A percentile compares a stretch with the other conserved stretches of the same genome.
Conservation (phyloP, 1,140 invertebrate genomes). For the Meloidogyne hapla region DNA sequence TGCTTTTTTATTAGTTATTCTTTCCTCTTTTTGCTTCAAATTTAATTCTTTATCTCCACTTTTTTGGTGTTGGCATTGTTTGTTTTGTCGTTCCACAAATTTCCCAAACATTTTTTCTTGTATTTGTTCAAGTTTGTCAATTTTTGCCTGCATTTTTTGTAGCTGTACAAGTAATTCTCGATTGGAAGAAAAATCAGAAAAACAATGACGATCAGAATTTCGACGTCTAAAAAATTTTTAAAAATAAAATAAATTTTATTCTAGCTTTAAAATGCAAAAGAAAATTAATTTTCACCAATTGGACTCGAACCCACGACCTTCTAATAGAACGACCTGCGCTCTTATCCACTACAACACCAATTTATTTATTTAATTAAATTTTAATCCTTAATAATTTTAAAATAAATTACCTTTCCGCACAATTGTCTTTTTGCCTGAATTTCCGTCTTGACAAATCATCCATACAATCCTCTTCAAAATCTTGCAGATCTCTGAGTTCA, state of each 20-base stretch:
- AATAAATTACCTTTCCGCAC: slow-evolving; percentile 8
- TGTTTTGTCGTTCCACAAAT: neutral
- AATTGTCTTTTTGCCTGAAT: slow-evolving; percentile 31
- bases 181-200: neutral
- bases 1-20: neutral
- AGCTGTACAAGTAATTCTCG: neutral
- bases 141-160: neutral
- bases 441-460: slow-evolving; percentile 81
- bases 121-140: neutral
- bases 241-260: neutral
- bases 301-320: neutral
- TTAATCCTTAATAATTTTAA: too few species aligned
- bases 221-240: neutral
- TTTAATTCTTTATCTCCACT: neutral
- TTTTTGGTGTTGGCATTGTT: neutral
- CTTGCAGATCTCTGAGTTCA: slow-evolving; percentile 86
- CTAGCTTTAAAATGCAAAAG: too few species aligned
- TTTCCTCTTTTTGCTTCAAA: neutral
- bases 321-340: neutral
- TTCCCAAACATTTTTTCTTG: neutral
- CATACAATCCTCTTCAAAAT: slow-evolving; percentile 95
- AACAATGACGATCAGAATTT: neutral
- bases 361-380: too few species aligned
- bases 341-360: neutral
- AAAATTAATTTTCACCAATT: neutral